Conservation (phyloP, 1,140 invertebrate genomes). For the Euwallacea similis region DNA sequence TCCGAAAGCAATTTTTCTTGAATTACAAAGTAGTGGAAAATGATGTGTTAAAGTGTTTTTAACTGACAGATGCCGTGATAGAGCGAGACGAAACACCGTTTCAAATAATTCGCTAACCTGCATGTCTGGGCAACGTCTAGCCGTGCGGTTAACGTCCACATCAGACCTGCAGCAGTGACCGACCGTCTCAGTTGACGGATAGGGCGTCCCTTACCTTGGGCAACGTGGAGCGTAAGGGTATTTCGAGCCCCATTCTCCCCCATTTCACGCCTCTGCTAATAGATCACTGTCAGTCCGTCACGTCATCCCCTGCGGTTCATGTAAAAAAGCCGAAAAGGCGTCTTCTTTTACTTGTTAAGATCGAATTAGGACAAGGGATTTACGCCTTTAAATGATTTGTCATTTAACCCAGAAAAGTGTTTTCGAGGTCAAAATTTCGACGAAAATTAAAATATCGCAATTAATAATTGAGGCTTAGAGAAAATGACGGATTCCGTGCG, state of each 20-base stretch:
- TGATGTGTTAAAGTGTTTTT: no score
- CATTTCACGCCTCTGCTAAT: slow-evolving; percentile 41
- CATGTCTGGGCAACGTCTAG: slow-evolving; percentile 40
- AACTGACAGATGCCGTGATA: no score
- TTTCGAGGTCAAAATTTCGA: not conserved
- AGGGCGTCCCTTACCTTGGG: slow-evolving; percentile 45
- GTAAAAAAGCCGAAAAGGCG: slow-evolving; percentile 19
- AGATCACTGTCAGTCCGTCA: slow-evolving; percentile 44
- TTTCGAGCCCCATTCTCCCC: slow-evolving; percentile 26
- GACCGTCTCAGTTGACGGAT: slow-evolving; percentile 38
- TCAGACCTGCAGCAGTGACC: slow-evolving; percentile 39
- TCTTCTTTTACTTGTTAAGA: slow-evolving; percentile 15
- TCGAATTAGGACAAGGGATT: slow-evolving; percentile 9
- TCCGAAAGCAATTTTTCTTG: no score
- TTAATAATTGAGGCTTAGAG: not conserved
- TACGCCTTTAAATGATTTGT: not conserved
- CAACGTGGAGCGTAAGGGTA: slow-evolving; percentile 42
- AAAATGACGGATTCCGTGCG: not conserved
- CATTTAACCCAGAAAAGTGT: not conserved
- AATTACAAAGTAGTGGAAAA: no score
- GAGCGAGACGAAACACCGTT: no score
- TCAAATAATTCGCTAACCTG: not conserved
- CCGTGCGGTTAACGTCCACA: slow-evolving; percentile 35
- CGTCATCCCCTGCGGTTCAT: slow-evolving; percentile 26
- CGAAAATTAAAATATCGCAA: not conserved